A percentile compares a stretch with the other conserved stretches of the same genome.
Conservation (phyloP, 2,797 vertebrate genomes). For the Sebastes cheni region DNA sequence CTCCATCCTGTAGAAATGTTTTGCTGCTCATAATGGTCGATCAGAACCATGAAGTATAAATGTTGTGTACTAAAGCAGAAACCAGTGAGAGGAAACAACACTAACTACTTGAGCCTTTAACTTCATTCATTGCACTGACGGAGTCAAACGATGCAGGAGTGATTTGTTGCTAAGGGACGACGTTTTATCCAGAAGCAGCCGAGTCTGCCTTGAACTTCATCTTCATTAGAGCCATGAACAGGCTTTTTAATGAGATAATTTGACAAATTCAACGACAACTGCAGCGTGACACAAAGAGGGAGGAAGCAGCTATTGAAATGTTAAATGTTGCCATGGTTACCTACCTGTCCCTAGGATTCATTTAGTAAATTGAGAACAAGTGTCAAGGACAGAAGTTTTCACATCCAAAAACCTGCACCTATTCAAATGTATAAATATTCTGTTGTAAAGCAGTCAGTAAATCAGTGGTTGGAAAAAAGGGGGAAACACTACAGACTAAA, state of each 20-base stretch:
- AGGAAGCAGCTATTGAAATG: not conserved
- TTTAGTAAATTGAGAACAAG: not conserved
- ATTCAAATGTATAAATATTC: not conserved
- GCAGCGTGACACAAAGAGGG: constrained; percentile 8
- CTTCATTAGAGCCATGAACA: constrained; percentile 38
- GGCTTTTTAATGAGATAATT: constrained; percentile 32
- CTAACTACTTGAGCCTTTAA: not conserved
- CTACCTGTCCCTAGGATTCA: not conserved
- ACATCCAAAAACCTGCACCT: not conserved
- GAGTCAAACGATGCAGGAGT: constrained; percentile 17
- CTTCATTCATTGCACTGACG: constrained; percentile 64
- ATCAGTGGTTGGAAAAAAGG: not conserved
- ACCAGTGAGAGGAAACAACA: not conserved
- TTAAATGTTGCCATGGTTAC: constrained; percentile 7
- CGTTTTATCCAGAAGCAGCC: constrained; percentile 35
- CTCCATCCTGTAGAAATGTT: not conserved
- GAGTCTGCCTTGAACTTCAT: constrained; percentile 40
- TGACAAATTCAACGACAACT: constrained; percentile 13
- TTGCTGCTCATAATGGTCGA: not conserved
- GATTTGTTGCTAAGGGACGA: constrained; percentile 79
- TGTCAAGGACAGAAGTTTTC: not conserved
- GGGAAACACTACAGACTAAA: fast-evolving
- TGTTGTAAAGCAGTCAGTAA: not conserved
- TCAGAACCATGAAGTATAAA: not conserved
- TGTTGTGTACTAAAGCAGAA: not conserved